phyloP scores from a whole-genome alignment of 2,113 vertebrate genomes.

The Drymodes brunneopygia region DNA sequence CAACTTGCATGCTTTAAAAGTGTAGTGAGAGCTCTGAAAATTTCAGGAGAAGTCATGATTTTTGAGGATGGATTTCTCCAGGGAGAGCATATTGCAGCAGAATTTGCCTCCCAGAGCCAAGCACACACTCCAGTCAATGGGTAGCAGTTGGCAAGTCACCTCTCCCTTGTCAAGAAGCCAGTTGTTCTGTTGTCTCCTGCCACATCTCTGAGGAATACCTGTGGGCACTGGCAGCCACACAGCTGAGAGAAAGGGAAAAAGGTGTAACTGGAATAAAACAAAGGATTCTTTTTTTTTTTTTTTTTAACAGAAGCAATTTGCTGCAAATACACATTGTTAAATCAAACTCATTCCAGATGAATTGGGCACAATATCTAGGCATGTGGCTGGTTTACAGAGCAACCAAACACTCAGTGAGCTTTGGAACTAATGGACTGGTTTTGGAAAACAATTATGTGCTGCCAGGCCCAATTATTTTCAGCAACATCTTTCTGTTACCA shows the following conservation, averaged over 20 bases:
- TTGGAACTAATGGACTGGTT: constrained; percentile 56
- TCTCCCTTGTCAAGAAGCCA: constrained; percentile 60
- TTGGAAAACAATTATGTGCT: constrained; percentile 60
- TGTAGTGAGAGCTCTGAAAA: background rate
- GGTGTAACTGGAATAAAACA: constrained; percentile 18
- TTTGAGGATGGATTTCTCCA: constrained; percentile 20
- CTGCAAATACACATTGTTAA: background rate
- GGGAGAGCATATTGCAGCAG: constrained; percentile 29
- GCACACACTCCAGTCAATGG: constrained; percentile 48
- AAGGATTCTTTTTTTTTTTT: background rate
- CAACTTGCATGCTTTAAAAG: background rate
- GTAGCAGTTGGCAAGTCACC: constrained; percentile 57
- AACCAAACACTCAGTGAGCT: constrained; percentile 24
- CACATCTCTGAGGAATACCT: constrained; percentile 65
- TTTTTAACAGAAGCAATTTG: constrained; percentile 36
- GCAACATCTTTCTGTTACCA: constrained; percentile 71
- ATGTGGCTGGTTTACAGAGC: constrained; percentile 64
- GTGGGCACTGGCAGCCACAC: constrained; percentile 42
- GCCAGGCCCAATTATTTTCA: constrained; percentile 80
- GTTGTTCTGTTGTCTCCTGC: constrained; percentile 51
- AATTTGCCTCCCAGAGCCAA: constrained; percentile 49
- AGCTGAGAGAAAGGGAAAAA: background rate
- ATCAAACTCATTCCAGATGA: constrained; percentile 67
- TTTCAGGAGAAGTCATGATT: constrained; percentile 25
- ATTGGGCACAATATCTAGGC: constrained; percentile 67